phyloP scores from a whole-genome alignment of 2,888 invertebrate species.

The Axea sp. region DNA sequence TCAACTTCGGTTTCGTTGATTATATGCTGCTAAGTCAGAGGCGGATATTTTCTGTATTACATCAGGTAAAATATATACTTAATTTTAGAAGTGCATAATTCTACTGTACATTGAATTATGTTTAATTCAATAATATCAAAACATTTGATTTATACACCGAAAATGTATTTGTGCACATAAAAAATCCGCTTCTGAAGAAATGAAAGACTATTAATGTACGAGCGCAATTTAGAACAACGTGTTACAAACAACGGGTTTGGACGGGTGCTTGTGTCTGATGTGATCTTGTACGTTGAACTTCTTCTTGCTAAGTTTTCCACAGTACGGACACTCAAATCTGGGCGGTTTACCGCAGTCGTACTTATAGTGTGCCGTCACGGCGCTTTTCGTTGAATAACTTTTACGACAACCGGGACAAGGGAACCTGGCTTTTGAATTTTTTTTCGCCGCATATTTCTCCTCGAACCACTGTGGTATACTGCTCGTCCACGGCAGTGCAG shows the following conservation, averaged over 20 bases:
- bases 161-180: too few relatives aligned
- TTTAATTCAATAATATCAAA: too few relatives aligned
- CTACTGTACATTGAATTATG: too few relatives aligned
- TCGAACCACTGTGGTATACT: constrained; percentile 67
- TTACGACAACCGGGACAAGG: constrained; percentile 74
- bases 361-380: constrained; percentile 72
- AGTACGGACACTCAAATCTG: constrained; percentile 75
- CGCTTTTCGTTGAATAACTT: constrained; percentile 72
- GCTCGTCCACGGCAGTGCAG: constrained; percentile 24
- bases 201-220: too few relatives aligned
- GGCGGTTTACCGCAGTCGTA: constrained; percentile 78
- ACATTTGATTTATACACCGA: too few relatives aligned
- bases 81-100: too few relatives aligned
- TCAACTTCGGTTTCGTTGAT: too few relatives aligned
- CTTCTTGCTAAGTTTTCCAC: constrained; percentile 75
- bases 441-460: constrained; percentile 61
- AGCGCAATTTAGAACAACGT: constrained; percentile 67
- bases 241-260: constrained; percentile 69
- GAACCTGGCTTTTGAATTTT: constrained; percentile 63
- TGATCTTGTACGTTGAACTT: constrained; percentile 76
- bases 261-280: constrained; percentile 72
- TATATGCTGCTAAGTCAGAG: too few relatives aligned
- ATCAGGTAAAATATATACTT: too few relatives aligned
- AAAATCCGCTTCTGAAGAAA: too few relatives aligned
- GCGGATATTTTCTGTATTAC: too few relatives aligned